Evolutionary conservation across 2,888 invertebrate genomes (phyloP), one percentile per base, ranked within the genome.

Genomic region (Sylvicola cinctus): DNA sequence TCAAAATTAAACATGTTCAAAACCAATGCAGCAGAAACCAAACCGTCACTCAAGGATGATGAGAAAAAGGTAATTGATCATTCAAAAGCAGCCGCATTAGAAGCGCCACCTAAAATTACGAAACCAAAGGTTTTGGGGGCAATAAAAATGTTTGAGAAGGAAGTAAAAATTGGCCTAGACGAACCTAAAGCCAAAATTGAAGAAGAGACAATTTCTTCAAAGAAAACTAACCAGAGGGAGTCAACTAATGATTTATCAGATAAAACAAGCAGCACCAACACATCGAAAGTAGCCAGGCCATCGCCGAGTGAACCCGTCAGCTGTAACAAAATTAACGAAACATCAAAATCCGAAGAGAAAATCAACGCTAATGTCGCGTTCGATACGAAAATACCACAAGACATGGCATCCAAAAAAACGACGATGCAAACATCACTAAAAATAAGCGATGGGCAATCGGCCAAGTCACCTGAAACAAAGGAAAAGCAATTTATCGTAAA

Each of bases 391-490:
- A 16, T 17, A 16, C 7, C 17, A 4, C 16, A 32, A 32, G 17
- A 16, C 17, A 17, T 17, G 32, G 41, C 38, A 41, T 46, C 41
- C 37, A 44, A 33, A 45, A 39, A 47, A 46, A 45, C 51, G 51
- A 48, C 15, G 31, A 37, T 35, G 29, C 37, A 29, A 35, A 25
- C 34, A 54, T 50, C 47, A 51, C 52, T 54, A 52, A 44, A 45
- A 39, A 39, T 41, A 42, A 36, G 41, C 38, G 45, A 33, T 47
- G 54, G 56, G 55, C 54, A 46, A 39, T 37, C 34, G 42, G 50
- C 48, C 58, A 60, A 52, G 56, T 53, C 51, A 56, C 51, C 52
- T 51, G 55, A 50, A 40, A 40, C 36, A 39, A 41, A 43, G 41
- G 36, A 33, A 14, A 41, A 46, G 36, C 37, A 41, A 35, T 41